A percentile compares a stretch with the other conserved stretches of the same genome.
Evolutionary conservation across 2,888 invertebrate genomes (phyloP).

Genomic region (Chloroclystis v-ata): DNA sequence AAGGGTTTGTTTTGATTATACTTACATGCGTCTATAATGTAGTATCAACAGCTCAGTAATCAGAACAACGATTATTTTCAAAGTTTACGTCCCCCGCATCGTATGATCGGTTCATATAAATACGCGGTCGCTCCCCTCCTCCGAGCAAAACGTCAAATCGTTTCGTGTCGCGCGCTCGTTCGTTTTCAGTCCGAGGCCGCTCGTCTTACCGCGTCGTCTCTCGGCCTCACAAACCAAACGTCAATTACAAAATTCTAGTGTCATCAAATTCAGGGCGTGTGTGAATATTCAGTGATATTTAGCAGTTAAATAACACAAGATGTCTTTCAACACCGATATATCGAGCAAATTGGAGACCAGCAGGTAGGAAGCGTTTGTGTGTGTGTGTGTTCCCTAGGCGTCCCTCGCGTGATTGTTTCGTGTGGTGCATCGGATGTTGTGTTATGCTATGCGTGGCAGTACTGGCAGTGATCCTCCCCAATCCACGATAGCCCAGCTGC

Average conservation of each 20-base stretch:
- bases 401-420: conserved; percentile 33
- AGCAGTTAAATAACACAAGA: conserved; percentile 71
- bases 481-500: conserved; percentile 1
- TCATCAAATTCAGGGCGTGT: conserved; percentile 59
- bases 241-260: conserved; percentile 53
- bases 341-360: conserved; percentile 74
- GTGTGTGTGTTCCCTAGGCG: conserved; percentile 39
- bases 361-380: conserved; percentile 63
- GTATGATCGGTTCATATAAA: conserved; percentile 74
- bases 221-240: conserved; percentile 51
- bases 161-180: conserved; percentile 46
- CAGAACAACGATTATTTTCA: conserved; percentile 52
- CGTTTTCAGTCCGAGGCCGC: conserved; percentile 36
- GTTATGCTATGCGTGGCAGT: conserved; percentile 16
- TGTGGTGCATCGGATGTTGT: conserved; percentile 15
- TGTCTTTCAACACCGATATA: conserved; percentile 74
- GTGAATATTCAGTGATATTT: conserved; percentile 73
- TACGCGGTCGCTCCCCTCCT: conserved; percentile 64
- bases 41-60: conserved; percentile 39
- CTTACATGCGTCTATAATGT: conserved; percentile 31
- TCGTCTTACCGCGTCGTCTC: conserved; percentile 51
- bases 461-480: conserved; percentile 17
- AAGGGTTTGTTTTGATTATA: conserved; percentile 25
- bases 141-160: conserved; percentile 64
- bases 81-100: conserved; percentile 67